Conservation (phyloP, 2,888 invertebrate genomes). For the Lumbricus terrestris region DNA sequence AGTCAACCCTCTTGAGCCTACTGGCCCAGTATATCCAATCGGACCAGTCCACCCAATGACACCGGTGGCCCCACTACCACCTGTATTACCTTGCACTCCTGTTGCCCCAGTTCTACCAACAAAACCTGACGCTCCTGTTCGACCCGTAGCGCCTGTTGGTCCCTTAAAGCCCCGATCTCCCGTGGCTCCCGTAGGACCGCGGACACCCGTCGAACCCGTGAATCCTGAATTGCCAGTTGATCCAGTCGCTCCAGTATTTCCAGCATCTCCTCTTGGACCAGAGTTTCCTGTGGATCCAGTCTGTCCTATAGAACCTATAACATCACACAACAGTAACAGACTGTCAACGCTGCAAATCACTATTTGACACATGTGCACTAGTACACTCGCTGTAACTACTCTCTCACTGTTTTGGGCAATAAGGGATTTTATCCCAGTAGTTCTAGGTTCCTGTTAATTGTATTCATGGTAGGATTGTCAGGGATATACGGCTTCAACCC, state of each 20-base stretch:
- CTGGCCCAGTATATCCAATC: background rate
- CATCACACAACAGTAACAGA: background rate
- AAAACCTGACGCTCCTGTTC: conserved; percentile 9
- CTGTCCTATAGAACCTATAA: conserved; percentile 5
- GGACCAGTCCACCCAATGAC: conserved; percentile 4
- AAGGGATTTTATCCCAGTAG: too few species aligned
- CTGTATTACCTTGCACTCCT: conserved; percentile 18
- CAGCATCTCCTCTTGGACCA: background rate
- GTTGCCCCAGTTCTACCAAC: conserved; percentile 21
- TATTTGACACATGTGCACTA: background rate
- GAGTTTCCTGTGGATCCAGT: background rate
- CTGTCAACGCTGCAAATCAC: background rate
- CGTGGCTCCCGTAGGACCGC: conserved; percentile 9
- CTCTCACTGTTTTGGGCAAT: too few species aligned
- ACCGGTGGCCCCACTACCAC: background rate
- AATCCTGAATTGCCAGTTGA: background rate
- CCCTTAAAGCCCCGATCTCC: conserved; percentile 5
- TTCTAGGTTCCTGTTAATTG: too few species aligned
- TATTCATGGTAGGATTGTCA: too few species aligned
- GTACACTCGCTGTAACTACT: too few species aligned
- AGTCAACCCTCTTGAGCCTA: conserved; percentile 11
- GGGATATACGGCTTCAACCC: too few species aligned
- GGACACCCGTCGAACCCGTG: background rate
- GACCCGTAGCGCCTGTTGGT: background rate
- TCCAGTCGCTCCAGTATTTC: background rate